Evolutionary conservation across 2,888 invertebrate genomes (phyloP), one percentile per base, ranked within the genome.

Genomic region (Lysandra bellargus): DNA sequence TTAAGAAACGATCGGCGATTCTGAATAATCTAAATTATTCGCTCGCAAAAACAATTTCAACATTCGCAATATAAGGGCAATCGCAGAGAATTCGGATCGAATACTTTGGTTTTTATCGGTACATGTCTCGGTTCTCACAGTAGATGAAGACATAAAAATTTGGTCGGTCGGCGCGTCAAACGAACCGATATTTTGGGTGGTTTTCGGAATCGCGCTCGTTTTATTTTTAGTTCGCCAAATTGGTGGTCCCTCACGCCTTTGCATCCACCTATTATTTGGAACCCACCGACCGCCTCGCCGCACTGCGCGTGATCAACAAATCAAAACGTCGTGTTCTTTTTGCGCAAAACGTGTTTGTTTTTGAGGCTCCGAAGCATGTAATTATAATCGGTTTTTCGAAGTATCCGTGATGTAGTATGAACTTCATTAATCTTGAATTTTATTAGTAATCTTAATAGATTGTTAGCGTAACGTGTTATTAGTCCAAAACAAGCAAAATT

Each of bases 111-210:
- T 84, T 87, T 86, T 83, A 84, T 86, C 87, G 86, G 86, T 84
- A 85, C 83, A 85, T 83, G 86, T 86, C 86, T 85, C 85, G 86
- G 87, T 91, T 93, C 92, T 90, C 92, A 91, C 90, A 87, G 89
- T 84, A 85, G 88, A 94, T 94, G 92, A 94, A 94, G 94, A 94
- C 94, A 92, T 94, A 94, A 93, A 92, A 91, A 91, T 93, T 90
- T 91, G 88, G 88, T 88, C 85, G 87, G 87, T 85, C 85, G 94
- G 93, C 89, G 88, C 88, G 88, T 92, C 93, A 91, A 93, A 93
- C 81, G 84, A 91, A 91, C 93, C 93, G 90, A 90, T 90, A 92
- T 91, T 88, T 89, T 87, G 88, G 88, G 87, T 85, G 86, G 85
- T 90, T 89, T 87, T 87, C 86, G 87, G 88, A 87, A 88, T 86